These are phyloP conservation scores for Anastatus disparis DNA, from an alignment of 1,140 invertebrate species.

Conservation along the genomic window DNA sequence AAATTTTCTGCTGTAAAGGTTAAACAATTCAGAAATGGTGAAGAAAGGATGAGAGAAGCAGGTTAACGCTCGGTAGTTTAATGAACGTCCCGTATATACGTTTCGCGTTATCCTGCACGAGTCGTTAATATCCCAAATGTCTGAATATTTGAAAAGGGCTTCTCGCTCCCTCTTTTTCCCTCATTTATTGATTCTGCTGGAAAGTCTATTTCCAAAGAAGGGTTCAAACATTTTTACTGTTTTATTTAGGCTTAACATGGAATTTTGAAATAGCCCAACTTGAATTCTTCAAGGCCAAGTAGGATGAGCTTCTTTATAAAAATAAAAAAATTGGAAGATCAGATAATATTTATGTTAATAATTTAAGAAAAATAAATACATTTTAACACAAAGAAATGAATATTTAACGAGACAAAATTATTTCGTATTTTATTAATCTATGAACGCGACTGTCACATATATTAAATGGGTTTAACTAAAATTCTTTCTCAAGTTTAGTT, in stretches of 20 bases:
- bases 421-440: too few species aligned
- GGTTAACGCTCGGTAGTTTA: background rate
- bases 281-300: background rate
- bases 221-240: conserved; percentile 20
- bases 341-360: too few species aligned
- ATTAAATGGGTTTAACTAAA: too few species aligned
- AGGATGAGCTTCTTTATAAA: too few species aligned
- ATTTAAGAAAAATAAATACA: too few species aligned
- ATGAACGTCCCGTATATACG: conserved; percentile 8
- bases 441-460: too few species aligned
- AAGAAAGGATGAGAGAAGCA: background rate
- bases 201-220: background rate
- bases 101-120: conserved; percentile 1
- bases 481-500: too few species aligned
- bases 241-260: conserved; percentile 17
- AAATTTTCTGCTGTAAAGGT: background rate
- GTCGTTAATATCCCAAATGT: conserved; percentile 18
- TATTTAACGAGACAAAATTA: too few species aligned
- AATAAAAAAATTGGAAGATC: too few species aligned
- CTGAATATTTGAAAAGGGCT: conserved; percentile 23
- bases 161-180: background rate
- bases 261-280: conserved; percentile 9
- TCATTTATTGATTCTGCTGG: conserved; percentile 19
- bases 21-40: too few species aligned
- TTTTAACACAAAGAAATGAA: too few species aligned